Base-by-base conservation (phyloP, 2,888 invertebrate species). In the Homarus gammarus region DNA sequence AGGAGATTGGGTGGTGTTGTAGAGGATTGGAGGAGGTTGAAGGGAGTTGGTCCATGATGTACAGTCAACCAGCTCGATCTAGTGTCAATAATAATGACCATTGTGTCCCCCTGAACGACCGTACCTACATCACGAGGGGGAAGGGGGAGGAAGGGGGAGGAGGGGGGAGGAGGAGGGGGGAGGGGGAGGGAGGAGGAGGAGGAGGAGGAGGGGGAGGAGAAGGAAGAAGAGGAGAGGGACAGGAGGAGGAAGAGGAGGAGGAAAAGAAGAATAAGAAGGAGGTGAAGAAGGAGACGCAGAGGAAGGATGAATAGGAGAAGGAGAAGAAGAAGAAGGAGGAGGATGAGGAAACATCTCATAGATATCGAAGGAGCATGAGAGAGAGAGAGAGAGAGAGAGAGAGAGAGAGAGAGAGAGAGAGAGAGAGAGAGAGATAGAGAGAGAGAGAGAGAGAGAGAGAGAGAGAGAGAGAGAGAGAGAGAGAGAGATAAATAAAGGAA, bases 321-420 rank as follows among this genome's bases (percentile, higher is more conserved):
- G 31, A 31, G 27, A 18, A 33, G 31, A 27, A 70, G 27, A 36
- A 27, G 6, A 27, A 70, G 18, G 31, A 18, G 18, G 70, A 36
- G 18, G 18, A 27, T 3, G 36, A 33, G 70, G 10, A 27, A 36
- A 27, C 15, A 70, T 2, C 1, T 2, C 8, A 5, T 1, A 36
- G 70, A 36, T 2, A 12, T 2, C 15, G 70, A 36, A 27, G 1
- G 70, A 36, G 18, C 5, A 18, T 18, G 27, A 36, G 68, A 70
- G 70, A 70, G 70, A 70, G 70, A 70, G 51, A 51, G 51, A 70
- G 70, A 36, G 70, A 70, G 70, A 36, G 36, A 36, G 70, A 36
- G 36, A 70, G 70, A 70, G 70, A 36, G 70, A 33, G 70, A 70
- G 36, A 36, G 18, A 36, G 36, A 70, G 70, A 70, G 51, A 36